Evolutionary conservation across 2,113 vertebrate genomes (phyloP).

Genomic region (Raja brachyura): DNA sequence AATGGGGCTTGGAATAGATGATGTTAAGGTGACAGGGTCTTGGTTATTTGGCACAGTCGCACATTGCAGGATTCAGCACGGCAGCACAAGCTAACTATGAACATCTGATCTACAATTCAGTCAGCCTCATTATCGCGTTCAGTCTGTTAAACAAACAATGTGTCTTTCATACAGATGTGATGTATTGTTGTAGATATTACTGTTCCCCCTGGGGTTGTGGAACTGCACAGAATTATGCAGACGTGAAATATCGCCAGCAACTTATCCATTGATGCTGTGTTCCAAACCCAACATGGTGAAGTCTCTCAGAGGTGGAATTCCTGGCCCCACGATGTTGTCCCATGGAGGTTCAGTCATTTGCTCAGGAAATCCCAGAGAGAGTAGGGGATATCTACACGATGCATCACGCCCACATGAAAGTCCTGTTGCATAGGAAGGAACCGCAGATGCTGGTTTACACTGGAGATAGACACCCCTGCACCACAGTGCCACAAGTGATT

Average conservation of each 20-base stretch:
- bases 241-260: background rate
- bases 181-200: constrained; percentile 14
- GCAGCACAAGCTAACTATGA: background rate
- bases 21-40: background rate
- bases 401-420: no score
- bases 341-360: no score
- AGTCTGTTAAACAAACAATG: background rate
- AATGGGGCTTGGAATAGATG: background rate
- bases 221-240: background rate
- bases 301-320: background rate
- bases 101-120: background rate
- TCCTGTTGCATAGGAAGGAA: no score
- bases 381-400: background rate
- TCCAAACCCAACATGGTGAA: no score
- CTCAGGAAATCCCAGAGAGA: background rate
- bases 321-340: background rate
- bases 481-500: no score
- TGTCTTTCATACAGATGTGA: background rate
- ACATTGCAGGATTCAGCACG: background rate
- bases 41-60: background rate
- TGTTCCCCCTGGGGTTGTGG: background rate
- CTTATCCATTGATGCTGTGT: background rate
- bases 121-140: constrained; percentile 16
- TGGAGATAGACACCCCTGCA: no score
- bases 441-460: no score